A percentile compares a stretch with the other conserved stretches of the same genome.
These are phyloP conservation scores for Drosophila nigricruria DNA, from an alignment of 2,888 invertebrate species.

Conservation along the genomic window DNA sequence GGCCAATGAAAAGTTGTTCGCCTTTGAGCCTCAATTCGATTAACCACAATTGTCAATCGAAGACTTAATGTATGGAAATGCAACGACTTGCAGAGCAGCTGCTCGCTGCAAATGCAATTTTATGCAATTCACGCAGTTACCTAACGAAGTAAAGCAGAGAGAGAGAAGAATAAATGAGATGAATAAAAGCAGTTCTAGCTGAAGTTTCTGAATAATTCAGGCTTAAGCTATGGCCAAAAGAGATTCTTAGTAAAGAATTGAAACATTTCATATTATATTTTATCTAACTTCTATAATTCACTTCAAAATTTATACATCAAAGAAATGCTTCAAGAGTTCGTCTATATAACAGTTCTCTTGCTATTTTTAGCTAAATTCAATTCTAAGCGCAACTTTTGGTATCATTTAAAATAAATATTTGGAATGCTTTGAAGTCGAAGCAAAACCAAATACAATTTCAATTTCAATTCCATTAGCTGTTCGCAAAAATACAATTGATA, in stretches of 20 bases:
- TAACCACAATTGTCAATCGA: conserved; percentile 43
- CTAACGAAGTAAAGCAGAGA: neutral
- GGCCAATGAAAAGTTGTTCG: conserved; percentile 13
- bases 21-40: conserved; percentile 32
- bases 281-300: neutral
- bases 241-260: too few species aligned
- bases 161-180: neutral
- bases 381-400: conserved; percentile 8
- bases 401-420: conserved; percentile 59
- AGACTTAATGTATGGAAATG: conserved; percentile 33
- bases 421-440: conserved; percentile 43
- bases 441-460: conserved; percentile 58
- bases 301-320: neutral
- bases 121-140: neutral
- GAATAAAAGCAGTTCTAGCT: neutral
- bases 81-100: conserved; percentile 17
- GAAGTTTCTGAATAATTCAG: neutral
- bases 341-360: neutral
- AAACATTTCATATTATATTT: too few species aligned
- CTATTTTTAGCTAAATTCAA: conserved; percentile 1
- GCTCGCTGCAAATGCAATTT: conserved; percentile 27
- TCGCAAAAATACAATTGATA: conserved; percentile 61
- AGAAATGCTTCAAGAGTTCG: neutral
- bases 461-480: conserved; percentile 70
- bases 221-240: neutral